Evolutionary conservation across 2,797 vertebrate genomes (phyloP).

Genomic region (Lithobates pipiens): DNA sequence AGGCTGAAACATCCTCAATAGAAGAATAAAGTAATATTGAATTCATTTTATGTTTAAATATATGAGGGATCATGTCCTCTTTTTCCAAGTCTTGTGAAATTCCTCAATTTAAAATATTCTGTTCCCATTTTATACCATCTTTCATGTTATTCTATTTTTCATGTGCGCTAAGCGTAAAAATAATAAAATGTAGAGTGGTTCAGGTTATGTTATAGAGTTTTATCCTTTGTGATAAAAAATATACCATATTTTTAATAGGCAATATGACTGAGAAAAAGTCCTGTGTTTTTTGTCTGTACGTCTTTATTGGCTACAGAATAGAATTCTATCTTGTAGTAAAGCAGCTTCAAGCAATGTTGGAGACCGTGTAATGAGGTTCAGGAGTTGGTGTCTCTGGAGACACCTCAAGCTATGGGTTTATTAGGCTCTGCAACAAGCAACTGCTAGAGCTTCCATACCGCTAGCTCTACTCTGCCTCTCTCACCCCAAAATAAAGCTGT

Average conservation of each 20-base stretch:
- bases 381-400: background rate
- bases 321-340: background rate
- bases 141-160: background rate
- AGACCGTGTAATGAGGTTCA: background rate
- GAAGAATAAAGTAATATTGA: too few species aligned
- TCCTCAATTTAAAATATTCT: too few species aligned
- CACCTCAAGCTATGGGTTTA: background rate
- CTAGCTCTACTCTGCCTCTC: background rate
- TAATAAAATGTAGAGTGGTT: background rate
- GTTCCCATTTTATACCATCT: background rate
- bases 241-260: background rate
- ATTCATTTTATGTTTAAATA: too few species aligned
- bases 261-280: background rate
- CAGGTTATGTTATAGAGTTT: background rate
- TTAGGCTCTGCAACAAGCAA: background rate
- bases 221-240: background rate
- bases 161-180: too few species aligned
- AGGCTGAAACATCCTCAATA: too few species aligned
- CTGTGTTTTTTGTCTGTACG: background rate
- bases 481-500: too few species aligned
- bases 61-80: too few species aligned
- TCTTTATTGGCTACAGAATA: background rate
- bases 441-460: background rate
- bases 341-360: background rate
- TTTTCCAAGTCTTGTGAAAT: too few species aligned